Percentiles rank a stretch among this genome's conserved stretches.
phyloP scores from a whole-genome alignment of 2,888 invertebrate species.

The Drosophila formosana region DNA sequence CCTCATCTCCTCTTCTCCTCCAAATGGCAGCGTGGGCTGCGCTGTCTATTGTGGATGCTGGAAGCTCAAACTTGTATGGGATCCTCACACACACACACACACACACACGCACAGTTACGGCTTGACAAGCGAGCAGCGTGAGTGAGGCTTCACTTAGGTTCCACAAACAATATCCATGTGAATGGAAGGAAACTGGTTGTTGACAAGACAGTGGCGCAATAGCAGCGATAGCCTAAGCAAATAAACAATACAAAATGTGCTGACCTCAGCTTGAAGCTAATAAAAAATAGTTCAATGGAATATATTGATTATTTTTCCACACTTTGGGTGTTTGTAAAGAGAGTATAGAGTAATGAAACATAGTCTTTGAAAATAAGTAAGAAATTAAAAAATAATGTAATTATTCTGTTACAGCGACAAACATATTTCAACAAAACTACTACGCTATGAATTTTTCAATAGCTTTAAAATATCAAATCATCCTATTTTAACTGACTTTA shows the following conservation, averaged over 20 bases:
- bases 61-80: slow-evolving; percentile 48
- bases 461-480: too few relatives aligned
- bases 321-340: too few relatives aligned
- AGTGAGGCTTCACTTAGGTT: slow-evolving; percentile 57
- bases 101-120: slow-evolving; percentile 3
- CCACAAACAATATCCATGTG: slow-evolving; percentile 76
- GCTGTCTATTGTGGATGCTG: slow-evolving; percentile 53
- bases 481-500: too few relatives aligned
- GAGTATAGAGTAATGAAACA: too few relatives aligned
- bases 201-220: slow-evolving; percentile 31
- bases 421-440: too few relatives aligned
- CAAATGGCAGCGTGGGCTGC: slow-evolving; percentile 19
- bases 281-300: not conserved
- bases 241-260: not conserved
- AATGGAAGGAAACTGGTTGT: slow-evolving; percentile 77
- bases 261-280: not conserved
- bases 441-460: too few relatives aligned
- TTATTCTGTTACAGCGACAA: too few relatives aligned
- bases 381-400: too few relatives aligned
- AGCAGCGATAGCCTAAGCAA: not conserved
- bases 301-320: too few relatives aligned
- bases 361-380: too few relatives aligned
- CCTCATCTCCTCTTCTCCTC: slow-evolving; percentile 1
- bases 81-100: slow-evolving; percentile 35
- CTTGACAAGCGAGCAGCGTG: slow-evolving; percentile 14